Evolutionary conservation across 2,888 invertebrate species (phyloP).

Genomic region (Hydriomena furcata): DNA sequence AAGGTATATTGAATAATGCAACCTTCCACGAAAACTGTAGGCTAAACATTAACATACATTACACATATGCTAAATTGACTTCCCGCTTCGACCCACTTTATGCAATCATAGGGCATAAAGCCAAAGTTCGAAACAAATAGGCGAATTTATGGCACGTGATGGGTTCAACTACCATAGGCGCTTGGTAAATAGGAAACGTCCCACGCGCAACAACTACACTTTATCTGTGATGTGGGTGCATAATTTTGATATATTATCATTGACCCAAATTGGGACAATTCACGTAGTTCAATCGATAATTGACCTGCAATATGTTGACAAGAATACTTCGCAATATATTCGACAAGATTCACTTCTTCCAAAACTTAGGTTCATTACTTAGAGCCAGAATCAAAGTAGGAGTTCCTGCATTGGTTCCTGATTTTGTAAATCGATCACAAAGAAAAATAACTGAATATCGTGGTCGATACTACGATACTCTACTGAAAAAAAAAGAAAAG

Average conservation of each 20-base stretch:
- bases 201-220: slow-evolving; percentile 14
- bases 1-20: slow-evolving; percentile 3
- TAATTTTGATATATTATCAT: slow-evolving; percentile 33
- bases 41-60: slow-evolving; percentile 7
- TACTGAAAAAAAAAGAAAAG: no score
- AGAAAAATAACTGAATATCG: no score
- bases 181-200: slow-evolving; percentile 21
- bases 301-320: slow-evolving; percentile 30
- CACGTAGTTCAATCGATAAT: slow-evolving; percentile 36
- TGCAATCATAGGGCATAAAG: slow-evolving; percentile 22
- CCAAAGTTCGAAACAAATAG: slow-evolving; percentile 24
- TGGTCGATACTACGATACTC: no score
- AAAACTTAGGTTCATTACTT: no score
- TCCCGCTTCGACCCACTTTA: slow-evolving; percentile 21
- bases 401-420: no score
- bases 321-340: slow-evolving; percentile 21
- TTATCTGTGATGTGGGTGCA: slow-evolving; percentile 29
- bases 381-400: no score
- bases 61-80: slow-evolving; percentile 9
- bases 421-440: no score
- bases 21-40: slow-evolving; percentile 5
- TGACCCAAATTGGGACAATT: slow-evolving; percentile 30
- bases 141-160: slow-evolving; percentile 21
- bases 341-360: no score
- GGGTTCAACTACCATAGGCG: slow-evolving; percentile 21